These are phyloP conservation scores for Antigone vipio DNA, from an alignment of 2,113 vertebrate genomes.

Conservation along the genomic window DNA sequence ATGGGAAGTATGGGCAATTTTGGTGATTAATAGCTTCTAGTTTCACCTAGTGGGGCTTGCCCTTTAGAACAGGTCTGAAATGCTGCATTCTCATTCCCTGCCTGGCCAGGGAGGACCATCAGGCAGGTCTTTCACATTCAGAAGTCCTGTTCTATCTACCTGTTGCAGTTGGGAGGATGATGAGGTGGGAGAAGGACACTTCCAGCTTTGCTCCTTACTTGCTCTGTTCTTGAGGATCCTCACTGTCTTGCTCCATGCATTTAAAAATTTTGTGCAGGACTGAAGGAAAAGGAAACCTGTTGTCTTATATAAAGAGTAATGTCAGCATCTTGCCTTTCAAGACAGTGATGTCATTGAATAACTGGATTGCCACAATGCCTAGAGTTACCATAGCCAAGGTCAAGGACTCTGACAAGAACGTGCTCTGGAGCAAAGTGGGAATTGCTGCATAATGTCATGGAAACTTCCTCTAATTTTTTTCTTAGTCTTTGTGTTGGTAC, in stretches of 20 bases:
- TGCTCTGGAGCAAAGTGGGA: neutral
- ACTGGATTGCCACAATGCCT: neutral
- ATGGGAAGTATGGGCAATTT: neutral
- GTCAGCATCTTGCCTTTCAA: neutral
- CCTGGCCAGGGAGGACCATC: neutral
- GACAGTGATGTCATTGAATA: neutral
- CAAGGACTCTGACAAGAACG: neutral
- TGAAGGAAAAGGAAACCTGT: neutral
- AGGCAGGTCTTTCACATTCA: neutral
- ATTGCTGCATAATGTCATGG: neutral
- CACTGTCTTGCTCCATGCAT: neutral
- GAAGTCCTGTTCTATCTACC: neutral
- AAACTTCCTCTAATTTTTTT: neutral
- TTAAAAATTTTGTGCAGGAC: neutral
- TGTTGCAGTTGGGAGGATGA: neutral
- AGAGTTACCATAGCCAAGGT: neutral
- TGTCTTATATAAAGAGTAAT: neutral
- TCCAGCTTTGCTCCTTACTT: neutral
- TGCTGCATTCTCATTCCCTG: neutral
- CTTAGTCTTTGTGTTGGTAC: neutral
- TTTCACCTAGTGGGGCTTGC: neutral
- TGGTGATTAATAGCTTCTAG: neutral
- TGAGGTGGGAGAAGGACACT: neutral
- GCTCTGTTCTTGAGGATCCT: neutral
- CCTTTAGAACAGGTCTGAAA: neutral